phyloP scores from a whole-genome alignment of 2,888 invertebrate species.

The Tipula vernalis region DNA sequence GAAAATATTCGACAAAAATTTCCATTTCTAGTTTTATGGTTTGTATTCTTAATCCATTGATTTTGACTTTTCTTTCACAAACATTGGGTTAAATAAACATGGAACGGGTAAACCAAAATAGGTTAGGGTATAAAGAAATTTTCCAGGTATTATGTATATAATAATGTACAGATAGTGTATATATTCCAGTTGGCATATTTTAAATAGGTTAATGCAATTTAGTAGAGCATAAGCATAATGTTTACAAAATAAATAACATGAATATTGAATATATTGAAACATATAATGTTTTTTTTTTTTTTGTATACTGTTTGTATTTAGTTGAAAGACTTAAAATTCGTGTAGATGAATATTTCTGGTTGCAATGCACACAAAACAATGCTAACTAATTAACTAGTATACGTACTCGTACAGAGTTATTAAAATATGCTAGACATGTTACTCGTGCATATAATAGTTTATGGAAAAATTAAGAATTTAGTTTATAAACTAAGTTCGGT shows the following conservation, averaged over 20 bases:
- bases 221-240: background rate
- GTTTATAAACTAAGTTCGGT: background rate
- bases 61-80: background rate
- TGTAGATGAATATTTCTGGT: background rate
- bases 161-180: background rate
- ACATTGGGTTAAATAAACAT: background rate
- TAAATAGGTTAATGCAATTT: background rate
- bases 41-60: background rate
- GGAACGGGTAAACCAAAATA: background rate
- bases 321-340: background rate
- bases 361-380: background rate
- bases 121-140: background rate
- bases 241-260: background rate
- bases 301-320: background rate
- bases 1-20: background rate
- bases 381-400: background rate
- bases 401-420: background rate
- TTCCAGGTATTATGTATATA: background rate
- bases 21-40: background rate
- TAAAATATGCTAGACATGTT: background rate
- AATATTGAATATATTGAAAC: background rate
- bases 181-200: background rate
- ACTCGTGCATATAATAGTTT: background rate
- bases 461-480: background rate
- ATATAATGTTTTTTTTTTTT: background rate